Evolutionary conservation across 2,113 vertebrate species (phyloP).

Genomic region (Oophaga pumilio): DNA sequence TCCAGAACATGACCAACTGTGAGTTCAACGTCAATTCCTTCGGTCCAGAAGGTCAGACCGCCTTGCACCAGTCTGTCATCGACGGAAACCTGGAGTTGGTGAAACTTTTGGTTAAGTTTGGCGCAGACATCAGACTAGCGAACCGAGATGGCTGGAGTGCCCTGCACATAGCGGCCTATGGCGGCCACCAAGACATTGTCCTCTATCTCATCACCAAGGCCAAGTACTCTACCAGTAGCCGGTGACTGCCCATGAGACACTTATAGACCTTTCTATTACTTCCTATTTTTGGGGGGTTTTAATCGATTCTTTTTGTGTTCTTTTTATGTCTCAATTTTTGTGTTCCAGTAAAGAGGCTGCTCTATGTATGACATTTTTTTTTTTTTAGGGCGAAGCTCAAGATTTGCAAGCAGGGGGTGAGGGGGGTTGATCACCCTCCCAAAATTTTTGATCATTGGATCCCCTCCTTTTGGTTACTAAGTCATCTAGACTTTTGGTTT

Average conservation of each 20-base stretch:
- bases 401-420: background rate
- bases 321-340: constrained; percentile 31
- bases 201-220: constrained; percentile 99
- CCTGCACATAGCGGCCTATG: constrained; percentile 97
- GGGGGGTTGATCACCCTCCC: background rate
- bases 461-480: constrained; percentile 37
- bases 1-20: constrained; percentile 96
- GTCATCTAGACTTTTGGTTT: background rate
- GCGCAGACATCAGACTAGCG: constrained; percentile 93
- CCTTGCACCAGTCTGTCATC: constrained; percentile 95
- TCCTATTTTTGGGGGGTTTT: constrained; percentile 28
- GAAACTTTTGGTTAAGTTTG: constrained; percentile 97
- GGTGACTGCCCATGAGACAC: constrained; percentile 77
- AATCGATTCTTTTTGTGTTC: constrained; percentile 10
- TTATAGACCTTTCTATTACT: constrained; percentile 21
- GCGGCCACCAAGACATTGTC: constrained; percentile 98
- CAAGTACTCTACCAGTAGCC: constrained; percentile 90
- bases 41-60: constrained; percentile 96
- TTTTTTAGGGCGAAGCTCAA: background rate
- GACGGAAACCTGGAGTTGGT: constrained; percentile 98
- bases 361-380: background rate
- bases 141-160: constrained; percentile 98
- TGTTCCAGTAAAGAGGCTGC: constrained; percentile 35
- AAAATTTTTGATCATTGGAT: constrained; percentile 4
- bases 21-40: constrained; percentile 99